A percentile compares a stretch with the other conserved stretches of the same genome.
Conservation (phyloP, 2,888 invertebrate genomes). For the Orchesellides sinensis region DNA sequence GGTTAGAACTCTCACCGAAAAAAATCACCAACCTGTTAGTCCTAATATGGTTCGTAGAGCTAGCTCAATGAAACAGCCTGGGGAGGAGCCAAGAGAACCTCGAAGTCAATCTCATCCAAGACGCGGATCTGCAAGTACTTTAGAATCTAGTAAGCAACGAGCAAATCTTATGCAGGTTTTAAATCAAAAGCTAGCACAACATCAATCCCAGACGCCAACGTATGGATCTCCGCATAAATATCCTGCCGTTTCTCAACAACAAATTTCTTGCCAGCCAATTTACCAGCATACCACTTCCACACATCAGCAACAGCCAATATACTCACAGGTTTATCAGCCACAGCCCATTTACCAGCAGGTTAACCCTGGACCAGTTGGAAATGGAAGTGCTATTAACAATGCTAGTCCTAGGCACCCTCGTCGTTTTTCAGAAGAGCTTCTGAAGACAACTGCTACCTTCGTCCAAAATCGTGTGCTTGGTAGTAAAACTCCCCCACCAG, state of each 20-base stretch:
- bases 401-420: conserved; percentile 61
- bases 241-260: conserved; percentile 26
- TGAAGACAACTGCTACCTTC: conserved; percentile 71
- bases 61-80: conserved; percentile 71
- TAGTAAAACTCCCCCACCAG: conserved; percentile 70
- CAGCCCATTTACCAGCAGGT: conserved; percentile 71
- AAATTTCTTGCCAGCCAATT: conserved; percentile 60
- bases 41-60: conserved; percentile 80
- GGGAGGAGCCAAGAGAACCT: conserved; percentile 56
- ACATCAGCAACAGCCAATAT: conserved; percentile 26
- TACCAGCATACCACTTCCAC: conserved; percentile 64
- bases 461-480: conserved; percentile 72
- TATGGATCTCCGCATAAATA: conserved; percentile 42
- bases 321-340: conserved; percentile 75
- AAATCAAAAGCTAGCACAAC: conserved; percentile 82
- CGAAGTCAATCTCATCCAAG: conserved; percentile 20
- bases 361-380: conserved; percentile 33
- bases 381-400: conserved; percentile 27
- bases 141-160: conserved; percentile 76
- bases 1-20: conserved; percentile 89
- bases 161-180: conserved; percentile 84
- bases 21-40: conserved; percentile 91
- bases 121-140: conserved; percentile 50
- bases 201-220: conserved; percentile 50
- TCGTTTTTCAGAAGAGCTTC: conserved; percentile 71